Conservation (phyloP, 1,140 invertebrate species). For the Trichonephila clavipes region DNA sequence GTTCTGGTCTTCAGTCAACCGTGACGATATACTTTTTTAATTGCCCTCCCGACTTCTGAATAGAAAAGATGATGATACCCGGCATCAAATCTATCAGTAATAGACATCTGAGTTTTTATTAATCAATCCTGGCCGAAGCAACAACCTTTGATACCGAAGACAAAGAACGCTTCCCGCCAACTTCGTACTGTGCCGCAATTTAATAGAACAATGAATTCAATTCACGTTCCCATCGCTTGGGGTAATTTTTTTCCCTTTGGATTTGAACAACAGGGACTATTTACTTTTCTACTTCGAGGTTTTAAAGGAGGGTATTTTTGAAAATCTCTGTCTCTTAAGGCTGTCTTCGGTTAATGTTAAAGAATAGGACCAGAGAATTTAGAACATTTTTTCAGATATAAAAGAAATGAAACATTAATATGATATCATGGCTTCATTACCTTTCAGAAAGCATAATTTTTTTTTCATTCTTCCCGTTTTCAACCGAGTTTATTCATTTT, state of each 20-base stretch:
- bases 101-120: constrained; percentile 9
- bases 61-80: background rate
- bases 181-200: constrained; percentile 3
- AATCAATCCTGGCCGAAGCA: background rate
- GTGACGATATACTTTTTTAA: background rate
- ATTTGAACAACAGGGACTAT: background rate
- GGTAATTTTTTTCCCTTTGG: background rate
- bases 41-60: background rate
- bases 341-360: no score
- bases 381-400: no score
- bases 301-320: background rate
- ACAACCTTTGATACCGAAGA: background rate
- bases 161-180: background rate
- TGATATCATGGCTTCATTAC: no score
- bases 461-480: no score
- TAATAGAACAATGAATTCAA: constrained; percentile 32
- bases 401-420: no score
- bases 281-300: background rate
- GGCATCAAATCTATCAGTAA: background rate
- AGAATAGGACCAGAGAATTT: no score
- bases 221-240: background rate
- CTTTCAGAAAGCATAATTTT: no score
- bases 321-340: background rate
- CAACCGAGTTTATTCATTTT: no score
- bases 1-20: background rate